Base-by-base conservation (phyloP, 2,113 vertebrate genomes). In the Oncorhynchus masou region DNA sequence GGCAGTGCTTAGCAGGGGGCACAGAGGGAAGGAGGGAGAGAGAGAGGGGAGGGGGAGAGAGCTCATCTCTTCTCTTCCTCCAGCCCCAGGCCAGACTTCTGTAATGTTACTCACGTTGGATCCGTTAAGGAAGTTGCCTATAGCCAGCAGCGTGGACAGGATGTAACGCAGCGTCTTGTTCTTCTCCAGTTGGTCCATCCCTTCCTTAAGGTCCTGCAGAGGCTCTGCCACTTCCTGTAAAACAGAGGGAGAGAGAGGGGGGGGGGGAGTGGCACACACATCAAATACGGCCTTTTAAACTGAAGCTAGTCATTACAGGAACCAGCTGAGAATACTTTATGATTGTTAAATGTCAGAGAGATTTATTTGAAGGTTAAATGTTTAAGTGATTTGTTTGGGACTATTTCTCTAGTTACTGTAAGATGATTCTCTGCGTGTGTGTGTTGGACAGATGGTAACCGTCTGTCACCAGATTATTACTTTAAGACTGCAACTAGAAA, bases 91-190 rank as follows among this genome's bases (percentile, higher is more conserved):
- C 49, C 65, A 54, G 16, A 54, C 16, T 27, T 31, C 22, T 68
- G 73, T 57, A 74, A 27, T 39, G 51, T 79, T 73, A 89, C 97
- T 98, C 92, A 99, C 97, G 22, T 95, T 98, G 70, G 97, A 95
- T 91, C 96, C 95, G 20, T 99, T 99, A 81, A 99, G 95, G 91
- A 99, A 99, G 92, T 99, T 99, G 82, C 97, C 97, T 71, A 99
- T 96, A 81, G 97, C 94, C 66, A 99, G 91, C 16, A 99, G 91
- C 12, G 97, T 98, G 82, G 96, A 97, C 89, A 99, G 92, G 85
- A 99, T 97, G 85, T 94, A 93, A 85, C 95, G 93, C 76, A 99
- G 94, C 0, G 97, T 99, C 90, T 95, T 96, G 87, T 99, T 99
- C 82, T 97, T 96, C 88, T 99, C 97, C 86, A 99, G 82, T 87